phyloP scores from a whole-genome alignment of 2,113 vertebrate species.

The Orycteropus afer region DNA sequence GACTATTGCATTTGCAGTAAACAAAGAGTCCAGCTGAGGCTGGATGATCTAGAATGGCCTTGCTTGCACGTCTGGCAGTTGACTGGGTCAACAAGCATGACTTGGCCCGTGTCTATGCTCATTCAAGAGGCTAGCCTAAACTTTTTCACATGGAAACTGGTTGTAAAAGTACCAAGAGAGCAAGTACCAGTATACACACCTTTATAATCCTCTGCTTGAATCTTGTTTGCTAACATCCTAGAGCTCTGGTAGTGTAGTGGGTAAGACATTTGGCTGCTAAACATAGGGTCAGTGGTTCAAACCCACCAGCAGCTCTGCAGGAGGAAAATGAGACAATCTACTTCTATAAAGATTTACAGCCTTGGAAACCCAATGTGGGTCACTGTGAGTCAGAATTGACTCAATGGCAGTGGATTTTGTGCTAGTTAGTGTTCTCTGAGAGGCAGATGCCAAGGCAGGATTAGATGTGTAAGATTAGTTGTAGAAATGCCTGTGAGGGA shows the following conservation, averaged over 20 bases:
- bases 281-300: no score
- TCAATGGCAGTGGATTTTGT: no score
- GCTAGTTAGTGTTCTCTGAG: background rate
- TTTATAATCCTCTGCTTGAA: background rate
- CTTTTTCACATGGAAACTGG: background rate
- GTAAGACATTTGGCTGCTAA: no score
- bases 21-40: background rate
- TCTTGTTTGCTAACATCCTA: background rate
- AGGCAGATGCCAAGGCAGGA: background rate
- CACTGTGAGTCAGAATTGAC: no score
- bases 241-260: no score
- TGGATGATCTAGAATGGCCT: background rate
- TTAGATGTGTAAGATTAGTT: slow-evolving; percentile 11
- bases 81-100: background rate
- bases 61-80: background rate
- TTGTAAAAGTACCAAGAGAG: background rate
- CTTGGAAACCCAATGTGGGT: no score
- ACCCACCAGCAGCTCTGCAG: no score
- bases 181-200: background rate
- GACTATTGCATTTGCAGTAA: background rate
- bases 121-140: background rate
- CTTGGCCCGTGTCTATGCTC: background rate
- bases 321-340: no score
- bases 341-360: no score
- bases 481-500: background rate